Conservation (phyloP, 2,113 vertebrate species). For the Cygnus buccinator region DNA sequence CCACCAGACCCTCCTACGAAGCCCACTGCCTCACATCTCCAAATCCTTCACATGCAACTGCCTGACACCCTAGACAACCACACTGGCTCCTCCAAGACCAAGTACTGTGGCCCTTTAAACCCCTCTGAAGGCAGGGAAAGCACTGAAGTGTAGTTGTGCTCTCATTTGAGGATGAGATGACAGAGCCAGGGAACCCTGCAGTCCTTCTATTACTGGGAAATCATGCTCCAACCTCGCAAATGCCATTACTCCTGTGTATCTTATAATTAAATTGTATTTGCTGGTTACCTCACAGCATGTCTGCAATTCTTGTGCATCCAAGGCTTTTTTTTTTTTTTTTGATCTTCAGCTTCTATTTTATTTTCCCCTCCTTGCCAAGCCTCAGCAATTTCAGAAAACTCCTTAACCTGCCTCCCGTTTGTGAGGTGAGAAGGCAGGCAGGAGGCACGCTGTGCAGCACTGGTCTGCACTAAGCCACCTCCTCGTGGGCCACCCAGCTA, state of each 20-base stretch:
- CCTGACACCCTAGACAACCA: not conserved
- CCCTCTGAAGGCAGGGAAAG: not conserved
- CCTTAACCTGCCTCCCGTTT: not conserved
- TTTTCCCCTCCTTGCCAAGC: not conserved
- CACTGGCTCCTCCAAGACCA: accelerated
- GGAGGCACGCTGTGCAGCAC: not conserved
- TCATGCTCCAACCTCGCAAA: slow-evolving; percentile 35
- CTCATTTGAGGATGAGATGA: not conserved
- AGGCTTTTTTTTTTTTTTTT: slow-evolving; percentile 28
- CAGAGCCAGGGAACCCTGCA: slow-evolving; percentile 46
- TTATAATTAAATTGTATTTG: slow-evolving; percentile 78
- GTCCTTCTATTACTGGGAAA: slow-evolving; percentile 53
- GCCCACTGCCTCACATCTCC: not conserved
- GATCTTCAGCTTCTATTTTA: slow-evolving; percentile 14
- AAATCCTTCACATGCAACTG: accelerated
- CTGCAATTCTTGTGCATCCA: slow-evolving; percentile 66
- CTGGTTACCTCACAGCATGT: slow-evolving; percentile 74
- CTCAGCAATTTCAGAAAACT: not conserved
- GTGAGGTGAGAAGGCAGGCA: not conserved
- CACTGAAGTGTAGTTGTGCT: not conserved
- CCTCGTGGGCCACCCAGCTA: not conserved
- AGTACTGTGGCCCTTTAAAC: not conserved
- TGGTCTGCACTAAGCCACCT: accelerated
- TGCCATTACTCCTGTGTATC: slow-evolving; percentile 40
- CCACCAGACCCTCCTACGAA: not conserved